Conservation (phyloP, 2,888 invertebrate species). For the Oscheius onirici region DNA sequence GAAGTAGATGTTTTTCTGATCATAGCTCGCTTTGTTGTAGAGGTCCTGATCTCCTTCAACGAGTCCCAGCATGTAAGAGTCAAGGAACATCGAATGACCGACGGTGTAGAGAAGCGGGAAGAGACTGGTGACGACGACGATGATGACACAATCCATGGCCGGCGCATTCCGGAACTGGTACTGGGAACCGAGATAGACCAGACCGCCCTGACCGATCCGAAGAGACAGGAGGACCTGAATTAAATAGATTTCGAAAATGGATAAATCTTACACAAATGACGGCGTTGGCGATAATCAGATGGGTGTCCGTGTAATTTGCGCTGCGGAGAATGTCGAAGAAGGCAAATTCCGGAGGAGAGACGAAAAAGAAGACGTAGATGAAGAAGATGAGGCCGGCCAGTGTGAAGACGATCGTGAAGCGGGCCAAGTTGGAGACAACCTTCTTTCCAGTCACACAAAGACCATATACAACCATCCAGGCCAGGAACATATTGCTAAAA, state of each 20-base stretch:
- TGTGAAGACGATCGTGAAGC: too few species aligned
- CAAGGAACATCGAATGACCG: background rate
- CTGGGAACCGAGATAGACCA: background rate
- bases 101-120: constrained; percentile 10
- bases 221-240: background rate
- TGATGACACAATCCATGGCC: background rate
- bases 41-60: background rate
- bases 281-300: too few species aligned
- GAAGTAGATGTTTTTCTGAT: background rate
- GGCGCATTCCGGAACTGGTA: background rate
- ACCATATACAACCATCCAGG: too few species aligned
- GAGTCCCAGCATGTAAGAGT: background rate
- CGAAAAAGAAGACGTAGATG: background rate
- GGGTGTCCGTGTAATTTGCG: too few species aligned
- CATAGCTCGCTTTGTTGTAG: background rate
- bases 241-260: background rate
- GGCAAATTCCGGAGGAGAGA: background rate
- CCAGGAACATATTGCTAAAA: too few species aligned
- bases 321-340: background rate
- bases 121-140: background rate
- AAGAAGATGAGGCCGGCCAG: too few species aligned
- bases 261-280: background rate
- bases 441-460: too few species aligned
- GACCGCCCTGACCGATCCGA: background rate
- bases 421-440: too few species aligned